Evolutionary conservation across 2,113 vertebrate species (phyloP), one percentile per base, ranked within the genome.

Genomic region (Zosterops pallidus): DNA sequence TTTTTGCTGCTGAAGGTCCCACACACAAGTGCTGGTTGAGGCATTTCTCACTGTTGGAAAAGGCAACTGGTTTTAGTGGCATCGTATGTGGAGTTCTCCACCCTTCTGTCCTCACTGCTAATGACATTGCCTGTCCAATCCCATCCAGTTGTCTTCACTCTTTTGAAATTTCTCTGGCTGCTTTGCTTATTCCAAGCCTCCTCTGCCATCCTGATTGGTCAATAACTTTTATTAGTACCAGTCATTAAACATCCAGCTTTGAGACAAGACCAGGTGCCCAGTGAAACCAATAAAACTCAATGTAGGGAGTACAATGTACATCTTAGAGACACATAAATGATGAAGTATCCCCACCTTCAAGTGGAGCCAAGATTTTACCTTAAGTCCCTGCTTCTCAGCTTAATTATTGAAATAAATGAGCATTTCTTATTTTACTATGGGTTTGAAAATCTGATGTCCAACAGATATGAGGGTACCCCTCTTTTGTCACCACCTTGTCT

Each of bases 281-380:
- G n/a, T 11, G 8, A 72, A 74, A 59, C 9, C n/a, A 31, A 9
- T 62, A 65, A 69, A 55, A 5, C 8, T 53, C 75, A 42, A 4
- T 0, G 0, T 6, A 79, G 1, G 0, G 16, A 83, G n/a, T n/a
- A n/a, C 9, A 62, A 33, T 4, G 4, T 25, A n/a, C n/a, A 8
- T 60, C 42, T 17, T 37, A 77, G 6, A 28, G 31, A 65, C 12
- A 49, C 22, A 52, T 16, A 62, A 64, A 86, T 37, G 1, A 35
- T 5, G 29, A 71, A 19, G 3, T 21, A 70, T 3, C 31, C 15
- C n/a, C 12, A 70, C 7, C 49, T 67, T 42, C 41, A 78, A 71
- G 19, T 18, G 3, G 13, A 86, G 18, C 17, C 39, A 70, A 14
- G 37, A 70, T 57, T 77, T 29, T 44, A 52, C 29, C 11, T 49